These are phyloP conservation scores for Pterocles gutturalis DNA, from an alignment of 2,113 vertebrate genomes.

Conservation along the genomic window DNA sequence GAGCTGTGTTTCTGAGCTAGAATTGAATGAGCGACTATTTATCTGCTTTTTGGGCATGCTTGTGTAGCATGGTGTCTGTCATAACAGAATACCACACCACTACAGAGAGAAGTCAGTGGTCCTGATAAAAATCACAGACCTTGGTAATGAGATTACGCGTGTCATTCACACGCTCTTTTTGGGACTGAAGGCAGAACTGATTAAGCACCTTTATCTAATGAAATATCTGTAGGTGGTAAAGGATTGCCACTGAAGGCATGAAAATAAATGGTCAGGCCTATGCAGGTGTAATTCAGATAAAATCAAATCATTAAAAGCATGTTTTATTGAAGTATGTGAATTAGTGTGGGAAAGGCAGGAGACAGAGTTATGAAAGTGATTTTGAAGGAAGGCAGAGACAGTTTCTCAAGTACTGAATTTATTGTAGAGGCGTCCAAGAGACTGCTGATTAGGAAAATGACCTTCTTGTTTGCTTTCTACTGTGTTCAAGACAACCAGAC, in stretches of 20 bases:
- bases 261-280: background rate
- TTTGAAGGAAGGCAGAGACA: background rate
- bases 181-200: background rate
- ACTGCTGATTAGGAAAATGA: background rate
- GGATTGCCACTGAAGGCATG: background rate
- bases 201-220: background rate
- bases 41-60: background rate
- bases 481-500: background rate
- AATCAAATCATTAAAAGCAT: background rate
- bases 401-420: background rate
- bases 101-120: background rate
- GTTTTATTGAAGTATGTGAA: background rate
- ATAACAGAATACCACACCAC: background rate
- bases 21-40: background rate
- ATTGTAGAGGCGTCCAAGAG: background rate
- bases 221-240: background rate
- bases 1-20: fast-evolving
- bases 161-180: background rate
- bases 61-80: background rate
- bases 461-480: background rate
- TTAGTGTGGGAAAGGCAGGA: background rate
- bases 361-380: background rate
- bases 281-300: background rate
- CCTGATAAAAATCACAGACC: background rate
- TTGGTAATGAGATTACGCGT: background rate